A percentile compares a stretch with the other conserved stretches of the same genome.
Conservation (phyloP, 2,888 invertebrate genomes). For the Diogma glabrata region DNA sequence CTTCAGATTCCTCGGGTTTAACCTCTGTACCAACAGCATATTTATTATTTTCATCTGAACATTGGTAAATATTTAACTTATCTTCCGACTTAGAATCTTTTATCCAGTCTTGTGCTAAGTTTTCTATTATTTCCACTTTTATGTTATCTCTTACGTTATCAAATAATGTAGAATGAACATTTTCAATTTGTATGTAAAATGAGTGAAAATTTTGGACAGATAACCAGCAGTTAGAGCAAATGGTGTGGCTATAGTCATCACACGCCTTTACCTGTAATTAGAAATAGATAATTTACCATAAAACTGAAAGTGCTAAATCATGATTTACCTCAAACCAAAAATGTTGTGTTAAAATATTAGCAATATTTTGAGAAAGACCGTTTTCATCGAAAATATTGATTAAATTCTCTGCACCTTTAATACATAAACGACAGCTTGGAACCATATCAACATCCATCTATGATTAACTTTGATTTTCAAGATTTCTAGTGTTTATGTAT, state of each 20-base stretch:
- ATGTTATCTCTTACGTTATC: no score
- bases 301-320: not conserved
- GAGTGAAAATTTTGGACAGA: not conserved
- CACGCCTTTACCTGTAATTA: not conserved
- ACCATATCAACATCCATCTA: no score
- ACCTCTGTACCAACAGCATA: not conserved
- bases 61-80: not conserved
- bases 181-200: not conserved
- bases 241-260: not conserved
- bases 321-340: constrained; percentile 15
- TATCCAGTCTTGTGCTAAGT: not conserved
- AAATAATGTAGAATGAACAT: not conserved
- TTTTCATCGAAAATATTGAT: constrained; percentile 2
- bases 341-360: constrained; percentile 13
- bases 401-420: not conserved
- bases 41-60: not conserved
- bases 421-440: constrained; percentile 4
- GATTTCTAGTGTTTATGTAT: no score
- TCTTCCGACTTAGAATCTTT: not conserved
- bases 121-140: no score
- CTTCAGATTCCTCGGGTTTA: not conserved
- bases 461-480: no score
- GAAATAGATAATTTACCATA: not conserved
- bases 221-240: constrained; percentile 4
- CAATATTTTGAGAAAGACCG: not conserved